Base-by-base conservation (phyloP, 2,113 vertebrate genomes). In the Dolichotis patagonum region DNA sequence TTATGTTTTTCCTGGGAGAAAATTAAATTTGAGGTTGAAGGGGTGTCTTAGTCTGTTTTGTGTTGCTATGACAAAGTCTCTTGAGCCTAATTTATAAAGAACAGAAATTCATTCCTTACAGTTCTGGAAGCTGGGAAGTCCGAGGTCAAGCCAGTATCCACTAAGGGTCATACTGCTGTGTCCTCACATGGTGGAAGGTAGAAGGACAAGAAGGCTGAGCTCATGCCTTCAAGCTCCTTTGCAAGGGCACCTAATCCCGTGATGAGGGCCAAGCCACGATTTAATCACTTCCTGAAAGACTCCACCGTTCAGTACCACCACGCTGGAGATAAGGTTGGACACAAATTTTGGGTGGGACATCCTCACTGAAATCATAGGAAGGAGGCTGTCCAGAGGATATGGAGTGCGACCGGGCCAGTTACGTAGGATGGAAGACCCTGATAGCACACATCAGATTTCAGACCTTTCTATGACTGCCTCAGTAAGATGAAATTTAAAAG, bases 1-100 rank as follows among this genome's bases (percentile, higher is more conserved):
- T 65, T 60, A 22, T 81, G 26, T 78, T 85, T 77, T 88, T 38
- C n/a, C 49, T 35, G 41, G 49, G 28, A 52, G 52, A 13, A n/a
- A 65, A 85, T 85, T 88, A 75, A 82, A 82, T 85, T 35, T 86
- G 86, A 91, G 60, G 11, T 81, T 94, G 75, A 91, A 77, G 49
- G 56, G 58, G 28, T 67, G 9, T 41, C 11, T 93, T 41, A 86
- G 58, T 43, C 35, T 69, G 67, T 69, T 69, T n/a, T 22, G 16
- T 88, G 62, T n/a, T 86, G 35, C 43, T 92, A 28, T 84, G 41
- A 60, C 52, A 77, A 77, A 60, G 30, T 26, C 56, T 8, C 69
- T 43, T 35, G 41, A 85, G 24, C 49, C 35, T 75, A 73, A 73
- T 84, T 73, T 62, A 49, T 38, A 75, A 49, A 9, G 75, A 49